Evolutionary conservation across 1,140 invertebrate species (phyloP), one percentile per base, ranked within the genome.

Genomic region (Pomacea maculata): DNA sequence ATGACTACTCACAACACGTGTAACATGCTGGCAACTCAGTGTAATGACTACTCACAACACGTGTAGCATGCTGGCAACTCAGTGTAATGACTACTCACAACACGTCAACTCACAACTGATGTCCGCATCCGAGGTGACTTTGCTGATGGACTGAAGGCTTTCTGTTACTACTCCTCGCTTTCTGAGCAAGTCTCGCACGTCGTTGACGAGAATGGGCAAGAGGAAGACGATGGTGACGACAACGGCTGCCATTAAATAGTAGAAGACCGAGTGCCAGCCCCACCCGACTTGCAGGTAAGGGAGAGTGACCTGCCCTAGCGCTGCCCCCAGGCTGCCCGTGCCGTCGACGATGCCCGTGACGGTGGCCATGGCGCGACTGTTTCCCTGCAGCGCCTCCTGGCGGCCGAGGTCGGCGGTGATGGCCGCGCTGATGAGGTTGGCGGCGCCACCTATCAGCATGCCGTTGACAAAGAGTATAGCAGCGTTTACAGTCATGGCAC

Each of bases 301-400:
- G 63, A 78, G 54, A 80, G 75, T 73, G 63, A 92, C 88, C 88
- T 91, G 92, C 14, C 92, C 92, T 72, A 93, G 85, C n/a, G 92
- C 92, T 25, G 92, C 92, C 29, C 92, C 92, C 75, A 91, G 84
- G 84, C 92, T 93, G 54, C 92, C 92, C 79, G 91, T 88, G 54
- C 92, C 92, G 12, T 92, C 92, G 1, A 70, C 57, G 15, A 61
- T 70, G 29, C 67, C 77, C 17, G 77, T 78, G 21, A 78, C 77
- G 7, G 77, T 78, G 6, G 77, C 71, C 77, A 78, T 15, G 2
- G 77, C 77, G 21, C 68, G 64, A 6, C 63, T 34, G 77, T 78
- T 78, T 45, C 77, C 77, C 54, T 78, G 34, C 15, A 75, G 57
- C 29, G 65, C 34, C 45, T 71, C 29, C 70, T 75, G 74, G 68